Conservation (phyloP, 2,797 vertebrate genomes). For the Thunnus albacares region DNA sequence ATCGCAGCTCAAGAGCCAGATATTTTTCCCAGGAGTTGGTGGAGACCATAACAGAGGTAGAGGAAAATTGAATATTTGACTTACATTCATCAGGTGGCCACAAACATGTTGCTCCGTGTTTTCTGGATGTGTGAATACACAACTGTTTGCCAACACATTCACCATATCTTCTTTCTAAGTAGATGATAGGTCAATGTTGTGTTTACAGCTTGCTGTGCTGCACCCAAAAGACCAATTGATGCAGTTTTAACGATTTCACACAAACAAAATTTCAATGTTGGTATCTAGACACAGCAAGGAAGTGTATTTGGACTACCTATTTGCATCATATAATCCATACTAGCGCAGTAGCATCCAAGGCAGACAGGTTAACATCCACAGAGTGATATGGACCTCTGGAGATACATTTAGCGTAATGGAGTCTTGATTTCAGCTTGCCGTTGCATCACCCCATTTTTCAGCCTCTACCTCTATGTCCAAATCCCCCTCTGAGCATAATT, state of each 20-base stretch:
- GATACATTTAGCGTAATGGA: conserved; percentile 53
- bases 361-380: conserved; percentile 24
- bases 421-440: conserved; percentile 54
- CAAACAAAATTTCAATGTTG: neutral
- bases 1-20: neutral
- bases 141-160: too few species aligned
- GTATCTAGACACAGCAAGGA: neutral
- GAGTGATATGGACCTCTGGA: conserved; percentile 28
- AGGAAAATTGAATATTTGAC: too few species aligned
- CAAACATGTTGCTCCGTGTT: too few species aligned
- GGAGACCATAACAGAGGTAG: neutral
- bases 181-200: too few species aligned
- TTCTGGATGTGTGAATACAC: too few species aligned
- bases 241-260: too few species aligned
- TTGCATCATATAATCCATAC: conserved; percentile 22
- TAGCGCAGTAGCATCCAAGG: conserved; percentile 7
- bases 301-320: conserved; percentile 16
- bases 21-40: neutral
- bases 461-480: conserved; percentile 51
- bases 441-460: conserved; percentile 43
- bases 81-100: too few species aligned
- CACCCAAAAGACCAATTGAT: too few species aligned
- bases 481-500: conserved; percentile 61
- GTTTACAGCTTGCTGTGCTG: too few species aligned
- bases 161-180: too few species aligned